Evolutionary conservation across 2,113 vertebrate species (phyloP).

Genomic region (Hemiscyllium ocellatum): DNA sequence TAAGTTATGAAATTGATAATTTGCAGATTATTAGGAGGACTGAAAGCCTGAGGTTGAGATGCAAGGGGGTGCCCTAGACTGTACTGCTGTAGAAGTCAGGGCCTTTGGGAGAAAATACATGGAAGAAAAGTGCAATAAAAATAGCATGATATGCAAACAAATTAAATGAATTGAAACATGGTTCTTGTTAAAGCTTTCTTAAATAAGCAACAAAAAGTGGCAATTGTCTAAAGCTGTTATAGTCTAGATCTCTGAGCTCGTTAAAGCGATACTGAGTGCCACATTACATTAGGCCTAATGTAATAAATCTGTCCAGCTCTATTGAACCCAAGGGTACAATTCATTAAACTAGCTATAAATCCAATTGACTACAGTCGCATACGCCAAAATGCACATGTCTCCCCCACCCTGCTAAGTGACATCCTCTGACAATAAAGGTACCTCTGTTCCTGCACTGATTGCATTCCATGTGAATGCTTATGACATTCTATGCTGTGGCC

Average conservation of each 20-base stretch:
- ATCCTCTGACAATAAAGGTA: not conserved
- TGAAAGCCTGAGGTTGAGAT: not conserved
- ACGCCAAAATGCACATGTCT: not conserved
- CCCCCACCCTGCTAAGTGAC: not conserved
- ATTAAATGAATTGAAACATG: not conserved
- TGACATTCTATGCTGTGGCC: not conserved
- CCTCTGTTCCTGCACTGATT: not conserved
- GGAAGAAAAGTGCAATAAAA: not conserved
- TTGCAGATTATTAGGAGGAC: not conserved
- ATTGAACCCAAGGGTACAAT: not conserved
- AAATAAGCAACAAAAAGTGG: not conserved
- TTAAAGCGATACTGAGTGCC: not conserved
- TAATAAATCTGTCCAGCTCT: conserved; percentile 19
- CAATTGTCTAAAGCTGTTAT: too few relatives aligned
- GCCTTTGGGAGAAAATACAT: not conserved
- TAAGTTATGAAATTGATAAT: not conserved
- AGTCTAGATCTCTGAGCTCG: not conserved
- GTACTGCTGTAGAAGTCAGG: not conserved
- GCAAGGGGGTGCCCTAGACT: not conserved
- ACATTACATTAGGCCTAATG: not conserved
- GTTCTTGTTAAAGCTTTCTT: not conserved
- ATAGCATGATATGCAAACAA: not conserved
- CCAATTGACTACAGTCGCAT: not conserved
- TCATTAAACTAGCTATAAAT: conserved; percentile 34
- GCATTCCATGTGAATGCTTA: not conserved